These are phyloP conservation scores for Philereme transversata DNA, from an alignment of 2,888 invertebrate species.

Conservation along the genomic window DNA sequence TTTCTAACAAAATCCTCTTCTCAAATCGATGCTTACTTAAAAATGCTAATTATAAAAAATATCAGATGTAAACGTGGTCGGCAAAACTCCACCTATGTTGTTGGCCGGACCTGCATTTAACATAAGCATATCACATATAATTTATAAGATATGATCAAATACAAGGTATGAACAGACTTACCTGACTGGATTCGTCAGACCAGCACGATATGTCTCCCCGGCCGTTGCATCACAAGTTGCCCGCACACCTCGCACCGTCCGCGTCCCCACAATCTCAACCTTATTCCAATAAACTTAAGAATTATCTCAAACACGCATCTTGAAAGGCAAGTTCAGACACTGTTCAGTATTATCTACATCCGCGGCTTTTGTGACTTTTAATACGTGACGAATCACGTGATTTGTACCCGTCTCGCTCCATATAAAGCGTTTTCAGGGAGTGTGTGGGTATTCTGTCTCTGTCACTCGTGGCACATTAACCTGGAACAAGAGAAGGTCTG, in stretches of 20 bases:
- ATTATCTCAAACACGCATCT: slow-evolving; percentile 44
- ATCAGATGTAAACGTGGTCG: no score
- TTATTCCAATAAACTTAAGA: slow-evolving; percentile 45
- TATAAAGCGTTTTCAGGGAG: slow-evolving; percentile 72
- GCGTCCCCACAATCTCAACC: slow-evolving; percentile 52
- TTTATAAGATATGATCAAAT: background rate
- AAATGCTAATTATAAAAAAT: no score
- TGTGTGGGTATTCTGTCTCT: slow-evolving; percentile 58
- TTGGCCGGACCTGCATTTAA: no score
- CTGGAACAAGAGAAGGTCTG: slow-evolving; percentile 67
- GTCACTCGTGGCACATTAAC: slow-evolving; percentile 62
- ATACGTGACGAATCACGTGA: slow-evolving; percentile 71
- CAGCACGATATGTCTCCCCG: slow-evolving; percentile 54
- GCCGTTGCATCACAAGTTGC: slow-evolving; percentile 70
- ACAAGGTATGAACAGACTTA: slow-evolving; percentile 46
- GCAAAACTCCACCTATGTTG: no score
- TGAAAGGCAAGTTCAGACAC: slow-evolving; percentile 49
- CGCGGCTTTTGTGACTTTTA: slow-evolving; percentile 65
- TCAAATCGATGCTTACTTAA: no score
- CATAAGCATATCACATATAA: background rate
- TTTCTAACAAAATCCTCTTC: no score
- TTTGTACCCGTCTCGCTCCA: slow-evolving; percentile 76
- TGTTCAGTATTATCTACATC: slow-evolving; percentile 70
- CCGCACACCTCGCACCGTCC: slow-evolving; percentile 46
- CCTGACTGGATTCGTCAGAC: slow-evolving; percentile 80